These are phyloP conservation scores for Andrena hattorfiana DNA, from an alignment of 2,888 invertebrate genomes.

Conservation along the genomic window DNA sequence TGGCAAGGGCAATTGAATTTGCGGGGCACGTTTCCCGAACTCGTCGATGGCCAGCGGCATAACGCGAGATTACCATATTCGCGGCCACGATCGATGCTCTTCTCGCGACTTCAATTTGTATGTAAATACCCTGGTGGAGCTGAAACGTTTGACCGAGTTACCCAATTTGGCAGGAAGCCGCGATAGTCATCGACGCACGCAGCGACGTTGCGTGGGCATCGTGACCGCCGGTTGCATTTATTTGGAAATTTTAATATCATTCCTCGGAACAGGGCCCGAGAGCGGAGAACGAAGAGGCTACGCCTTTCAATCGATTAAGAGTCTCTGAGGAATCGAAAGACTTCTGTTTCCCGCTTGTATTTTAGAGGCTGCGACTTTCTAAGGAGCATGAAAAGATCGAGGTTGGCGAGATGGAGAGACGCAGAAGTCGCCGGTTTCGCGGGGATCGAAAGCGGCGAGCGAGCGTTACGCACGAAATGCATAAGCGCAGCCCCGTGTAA, in stretches of 20 bases:
- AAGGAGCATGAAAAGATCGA: too few species aligned
- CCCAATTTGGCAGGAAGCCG: slow-evolving; percentile 50
- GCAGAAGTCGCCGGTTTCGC: background rate
- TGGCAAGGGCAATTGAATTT: slow-evolving; percentile 44
- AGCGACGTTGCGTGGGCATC: background rate
- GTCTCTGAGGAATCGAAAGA: too few species aligned
- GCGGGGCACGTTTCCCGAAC: slow-evolving; percentile 46
- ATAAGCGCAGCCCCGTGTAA: slow-evolving; percentile 79
- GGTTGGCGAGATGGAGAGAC: background rate
- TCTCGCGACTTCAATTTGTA: slow-evolving; percentile 58
- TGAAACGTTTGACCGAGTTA: slow-evolving; percentile 59
- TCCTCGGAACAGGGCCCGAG: background rate
- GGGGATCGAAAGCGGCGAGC: slow-evolving; percentile 24
- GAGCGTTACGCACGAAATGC: slow-evolving; percentile 76
- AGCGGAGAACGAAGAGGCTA: too few species aligned
- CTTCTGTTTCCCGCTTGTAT: too few species aligned
- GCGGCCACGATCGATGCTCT: slow-evolving; percentile 34
- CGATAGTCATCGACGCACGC: slow-evolving; percentile 42
- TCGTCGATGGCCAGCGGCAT: slow-evolving; percentile 44
- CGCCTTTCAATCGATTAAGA: too few species aligned
- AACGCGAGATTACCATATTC: slow-evolving; percentile 54
- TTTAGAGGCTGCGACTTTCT: too few species aligned
- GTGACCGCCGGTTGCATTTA: slow-evolving; percentile 26
- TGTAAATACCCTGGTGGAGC: slow-evolving; percentile 50
- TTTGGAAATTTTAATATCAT: slow-evolving; percentile 34